Conservation (phyloP, 2,797 vertebrate genomes). For the Vultur gryphus region DNA sequence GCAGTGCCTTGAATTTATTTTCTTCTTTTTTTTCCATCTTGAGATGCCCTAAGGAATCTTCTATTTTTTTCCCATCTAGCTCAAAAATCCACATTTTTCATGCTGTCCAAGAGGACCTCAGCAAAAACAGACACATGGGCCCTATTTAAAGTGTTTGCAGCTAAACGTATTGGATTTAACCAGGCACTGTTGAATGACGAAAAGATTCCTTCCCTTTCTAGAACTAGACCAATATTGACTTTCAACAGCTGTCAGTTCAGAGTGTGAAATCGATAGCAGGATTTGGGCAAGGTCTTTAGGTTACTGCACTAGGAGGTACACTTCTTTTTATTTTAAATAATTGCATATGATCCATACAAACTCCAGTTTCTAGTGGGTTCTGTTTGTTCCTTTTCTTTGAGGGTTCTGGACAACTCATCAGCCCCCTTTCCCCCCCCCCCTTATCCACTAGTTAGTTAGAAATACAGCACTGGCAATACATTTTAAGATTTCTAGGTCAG, state of each 20-base stretch:
- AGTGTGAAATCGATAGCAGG: background rate
- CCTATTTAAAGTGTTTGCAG: background rate
- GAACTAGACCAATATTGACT: background rate
- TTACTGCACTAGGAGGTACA: background rate
- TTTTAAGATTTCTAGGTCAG: background rate
- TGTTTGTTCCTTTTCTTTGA: background rate
- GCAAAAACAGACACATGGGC: background rate
- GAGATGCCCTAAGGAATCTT: background rate
- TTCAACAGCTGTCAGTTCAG: background rate
- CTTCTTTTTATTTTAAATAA: background rate
- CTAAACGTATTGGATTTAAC: background rate
- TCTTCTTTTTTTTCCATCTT: background rate
- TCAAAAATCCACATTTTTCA: constrained; percentile 3
- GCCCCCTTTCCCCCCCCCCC: fast-evolving
- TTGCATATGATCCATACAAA: background rate
- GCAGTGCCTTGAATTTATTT: background rate
- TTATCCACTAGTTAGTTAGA: background rate
- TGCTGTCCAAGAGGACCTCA: background rate
- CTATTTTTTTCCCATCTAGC: background rate
- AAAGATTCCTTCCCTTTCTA: background rate
- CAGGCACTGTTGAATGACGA: background rate
- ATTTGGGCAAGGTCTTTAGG: background rate
- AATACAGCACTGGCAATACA: background rate
- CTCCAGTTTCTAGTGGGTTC: background rate
- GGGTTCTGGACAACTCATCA: background rate